These are phyloP conservation scores for Gadopsis marmoratus DNA, from an alignment of 2,797 vertebrate species.

Conservation along the genomic window DNA sequence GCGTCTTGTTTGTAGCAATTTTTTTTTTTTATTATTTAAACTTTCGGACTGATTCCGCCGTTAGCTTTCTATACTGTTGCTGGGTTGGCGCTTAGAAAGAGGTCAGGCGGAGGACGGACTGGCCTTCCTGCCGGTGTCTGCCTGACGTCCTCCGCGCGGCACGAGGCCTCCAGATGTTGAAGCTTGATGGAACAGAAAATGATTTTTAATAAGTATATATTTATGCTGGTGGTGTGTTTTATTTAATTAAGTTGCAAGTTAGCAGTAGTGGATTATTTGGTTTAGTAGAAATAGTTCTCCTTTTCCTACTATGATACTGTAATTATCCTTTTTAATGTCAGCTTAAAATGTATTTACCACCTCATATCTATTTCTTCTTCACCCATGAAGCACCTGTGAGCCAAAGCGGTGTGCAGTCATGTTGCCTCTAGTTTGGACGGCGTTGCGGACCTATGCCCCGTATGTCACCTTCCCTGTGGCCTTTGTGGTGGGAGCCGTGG, in stretches of 20 bases:
- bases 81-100: not conserved
- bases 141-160: not conserved
- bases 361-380: not conserved
- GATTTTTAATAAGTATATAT: too few relatives aligned
- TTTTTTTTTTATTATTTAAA: too few relatives aligned
- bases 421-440: slow-evolving; percentile 93
- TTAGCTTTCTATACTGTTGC: not conserved
- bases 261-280: not conserved
- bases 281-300: too few relatives aligned
- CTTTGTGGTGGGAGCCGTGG: slow-evolving; percentile 95
- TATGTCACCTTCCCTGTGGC: slow-evolving; percentile 97
- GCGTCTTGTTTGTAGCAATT: too few relatives aligned
- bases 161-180: too few relatives aligned
- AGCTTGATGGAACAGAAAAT: not conserved
- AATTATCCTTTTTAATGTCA: not conserved
- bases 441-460: slow-evolving; percentile 92
- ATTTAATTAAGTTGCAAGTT: not conserved
- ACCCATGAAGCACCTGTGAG: not conserved
- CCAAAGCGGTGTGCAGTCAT: slow-evolving; percentile 77
- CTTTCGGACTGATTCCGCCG: not conserved
- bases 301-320: not conserved
- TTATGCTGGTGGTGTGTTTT: too few relatives aligned
- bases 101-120: slow-evolving; percentile 9
- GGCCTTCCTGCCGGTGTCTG: not conserved
- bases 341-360: not conserved